Percentiles rank a stretch among this genome's conserved stretches.
These are phyloP conservation scores for Ptychochromis oligacanthus DNA, from an alignment of 2,113 vertebrate genomes.

Conservation along the genomic window DNA sequence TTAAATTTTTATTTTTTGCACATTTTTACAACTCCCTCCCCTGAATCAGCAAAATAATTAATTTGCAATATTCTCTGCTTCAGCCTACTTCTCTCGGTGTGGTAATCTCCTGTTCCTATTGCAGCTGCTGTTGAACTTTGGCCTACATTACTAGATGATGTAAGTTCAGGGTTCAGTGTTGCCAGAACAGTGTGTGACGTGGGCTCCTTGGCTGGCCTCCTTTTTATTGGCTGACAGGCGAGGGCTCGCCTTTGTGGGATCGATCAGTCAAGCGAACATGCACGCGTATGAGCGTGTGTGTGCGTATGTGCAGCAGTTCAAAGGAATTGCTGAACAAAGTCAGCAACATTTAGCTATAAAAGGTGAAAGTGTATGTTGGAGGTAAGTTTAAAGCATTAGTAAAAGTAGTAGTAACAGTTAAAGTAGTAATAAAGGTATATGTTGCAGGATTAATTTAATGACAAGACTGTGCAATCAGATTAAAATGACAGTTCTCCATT, in stretches of 20 bases:
- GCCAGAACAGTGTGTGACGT: slow-evolving; percentile 40
- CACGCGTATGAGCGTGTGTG: not conserved
- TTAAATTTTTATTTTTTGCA: too few relatives aligned
- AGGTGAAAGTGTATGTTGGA: not conserved
- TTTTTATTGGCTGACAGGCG: slow-evolving; percentile 49
- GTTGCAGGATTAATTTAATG: not conserved
- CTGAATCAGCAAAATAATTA: not conserved
- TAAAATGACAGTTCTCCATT: not conserved
- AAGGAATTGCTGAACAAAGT: not conserved
- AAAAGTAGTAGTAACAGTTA: not conserved
- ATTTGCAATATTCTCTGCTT: not conserved
- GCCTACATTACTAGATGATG: slow-evolving; percentile 41
- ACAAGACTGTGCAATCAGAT: not conserved
- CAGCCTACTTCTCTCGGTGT: not conserved
- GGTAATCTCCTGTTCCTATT: not conserved
- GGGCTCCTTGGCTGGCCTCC: not conserved
- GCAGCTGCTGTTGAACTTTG: slow-evolving; percentile 57
- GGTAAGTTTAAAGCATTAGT: not conserved
- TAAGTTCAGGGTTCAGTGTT: slow-evolving; percentile 38
- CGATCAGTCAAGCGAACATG: not conserved
- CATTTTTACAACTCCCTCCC: not conserved
- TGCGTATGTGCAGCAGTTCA: not conserved
- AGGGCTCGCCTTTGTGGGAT: slow-evolving; percentile 41
- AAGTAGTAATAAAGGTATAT: not conserved
- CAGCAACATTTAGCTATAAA: not conserved